Evolutionary conservation across 2,888 invertebrate species (phyloP), one percentile per base, ranked within the genome.

Genomic region (Cordylochernes scorpioides): DNA sequence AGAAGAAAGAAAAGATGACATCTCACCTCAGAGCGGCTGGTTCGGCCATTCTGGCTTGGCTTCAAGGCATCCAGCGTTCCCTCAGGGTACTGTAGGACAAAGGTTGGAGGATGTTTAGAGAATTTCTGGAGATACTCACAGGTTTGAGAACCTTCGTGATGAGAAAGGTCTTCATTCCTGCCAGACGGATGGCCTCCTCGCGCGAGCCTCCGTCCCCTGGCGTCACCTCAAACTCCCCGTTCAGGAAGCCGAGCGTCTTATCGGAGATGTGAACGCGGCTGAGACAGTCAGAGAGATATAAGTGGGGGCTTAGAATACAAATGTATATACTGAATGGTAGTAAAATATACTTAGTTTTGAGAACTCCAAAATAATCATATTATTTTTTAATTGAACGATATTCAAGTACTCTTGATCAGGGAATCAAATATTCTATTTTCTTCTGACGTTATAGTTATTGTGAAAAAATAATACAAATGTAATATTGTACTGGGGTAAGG

Each of bases 261-360:
- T 82, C 78, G 18, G 84, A 86, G 45, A 88, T 74, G 55, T 88
- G 86, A 14, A 88, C 86, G 40, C 78, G 67, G 40, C 84, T 78
- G 54, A 29, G 59, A 58, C 42, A 44, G 38, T 31, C 25, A 13
- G 24, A 22, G 5, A 22, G 24, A 13, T 12, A 13, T 22, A 12
- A 5, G 24, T 5, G 17, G 17, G 10, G 5, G 8, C 14, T 25
- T 13, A 13, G 15, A 26, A 26, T 26, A n/a, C 13, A 14, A 8
- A 26, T 6, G 17, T 8, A 26, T 14, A 3, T 16, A 12, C 15
- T 8, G 6, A 12, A 5, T 15, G n/a, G 15, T 17, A 26, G 17
- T 26, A 15, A 15, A 7, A 13, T 25, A 15, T 14, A 26, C 17
- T 10, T 8, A 15, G 8, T 14, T 15, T 15, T 15, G 12, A 22